These are phyloP conservation scores for Nycticryphes semicollaris DNA, from an alignment of 2,113 vertebrate species.

Conservation along the genomic window DNA sequence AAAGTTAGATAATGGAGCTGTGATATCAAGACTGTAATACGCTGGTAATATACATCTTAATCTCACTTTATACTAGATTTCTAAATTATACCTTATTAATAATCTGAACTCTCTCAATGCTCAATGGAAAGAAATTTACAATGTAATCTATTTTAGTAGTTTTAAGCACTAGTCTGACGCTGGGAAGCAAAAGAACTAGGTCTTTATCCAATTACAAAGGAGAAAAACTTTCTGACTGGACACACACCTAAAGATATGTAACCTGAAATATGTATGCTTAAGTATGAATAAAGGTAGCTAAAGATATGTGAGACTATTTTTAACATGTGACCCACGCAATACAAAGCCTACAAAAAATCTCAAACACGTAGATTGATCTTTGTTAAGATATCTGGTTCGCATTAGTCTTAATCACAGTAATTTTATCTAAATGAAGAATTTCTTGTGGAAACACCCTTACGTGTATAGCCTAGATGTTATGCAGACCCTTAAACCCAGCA, in stretches of 20 bases:
- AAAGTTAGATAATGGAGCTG: background rate
- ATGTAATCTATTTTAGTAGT: background rate
- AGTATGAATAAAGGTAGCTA: background rate
- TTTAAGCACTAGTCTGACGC: background rate
- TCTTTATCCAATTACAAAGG: background rate
- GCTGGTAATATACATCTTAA: background rate
- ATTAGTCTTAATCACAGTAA: background rate
- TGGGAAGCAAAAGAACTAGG: background rate
- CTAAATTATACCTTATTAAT: background rate
- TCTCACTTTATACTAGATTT: background rate
- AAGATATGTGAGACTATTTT: background rate
- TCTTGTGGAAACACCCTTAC: background rate
- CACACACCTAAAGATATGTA: background rate
- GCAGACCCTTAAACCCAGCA: background rate
- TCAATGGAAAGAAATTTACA: background rate
- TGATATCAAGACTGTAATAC: background rate
- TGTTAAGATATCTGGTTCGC: background rate
- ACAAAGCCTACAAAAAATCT: background rate
- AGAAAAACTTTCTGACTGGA: background rate
- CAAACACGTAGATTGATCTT: background rate
- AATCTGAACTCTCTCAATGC: background rate
- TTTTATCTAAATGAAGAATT: slow-evolving; percentile 19
- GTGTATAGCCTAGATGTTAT: background rate
- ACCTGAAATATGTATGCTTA: background rate
- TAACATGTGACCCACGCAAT: background rate